Evolutionary conservation across 1,140 invertebrate genomes (phyloP).

Genomic region (Platyscapa corneri): DNA sequence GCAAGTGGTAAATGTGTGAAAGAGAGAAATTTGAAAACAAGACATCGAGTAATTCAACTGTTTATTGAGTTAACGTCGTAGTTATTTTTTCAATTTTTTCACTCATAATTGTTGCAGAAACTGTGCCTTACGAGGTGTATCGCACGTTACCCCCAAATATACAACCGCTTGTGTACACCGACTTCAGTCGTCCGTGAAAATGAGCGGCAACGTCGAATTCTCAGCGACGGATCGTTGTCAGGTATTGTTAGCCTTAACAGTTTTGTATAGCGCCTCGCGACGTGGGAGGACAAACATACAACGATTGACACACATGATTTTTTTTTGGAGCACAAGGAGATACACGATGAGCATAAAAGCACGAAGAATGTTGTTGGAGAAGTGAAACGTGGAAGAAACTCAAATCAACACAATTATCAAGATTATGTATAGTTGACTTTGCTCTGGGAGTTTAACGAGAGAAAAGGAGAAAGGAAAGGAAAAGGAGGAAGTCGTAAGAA

Average conservation of each 20-base stretch:
- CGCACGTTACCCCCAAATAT: constrained; percentile 83
- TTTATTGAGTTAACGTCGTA: constrained; percentile 43
- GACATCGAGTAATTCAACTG: constrained; percentile 45
- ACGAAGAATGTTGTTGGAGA: neutral
- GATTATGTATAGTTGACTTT: constrained; percentile 26
- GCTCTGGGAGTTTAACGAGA: neutral
- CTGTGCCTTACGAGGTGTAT: constrained; percentile 87
- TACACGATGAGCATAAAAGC: neutral
- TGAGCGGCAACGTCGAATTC: neutral
- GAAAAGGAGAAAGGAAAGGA: neutral
- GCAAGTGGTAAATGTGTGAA: neutral
- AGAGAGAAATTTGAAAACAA: constrained; percentile 3
- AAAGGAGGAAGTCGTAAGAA: neutral
- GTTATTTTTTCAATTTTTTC: constrained; percentile 23
- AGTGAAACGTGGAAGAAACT: constrained; percentile 19
- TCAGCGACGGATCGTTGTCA: constrained; percentile 38
- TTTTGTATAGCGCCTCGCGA: constrained; percentile 18
- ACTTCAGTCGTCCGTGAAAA: constrained; percentile 42
- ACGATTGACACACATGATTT: constrained; percentile 10
- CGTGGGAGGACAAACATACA: constrained; percentile 26
- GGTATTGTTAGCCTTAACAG: constrained; percentile 35
- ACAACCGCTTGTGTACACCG: constrained; percentile 62
- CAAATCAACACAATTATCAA: constrained; percentile 11
- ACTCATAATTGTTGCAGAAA: constrained; percentile 77
- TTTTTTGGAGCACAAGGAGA: constrained; percentile 15